A percentile compares a stretch with the other conserved stretches of the same genome.
Conservation (phyloP, 2,113 vertebrate species). For the Sander lucioperca region DNA sequence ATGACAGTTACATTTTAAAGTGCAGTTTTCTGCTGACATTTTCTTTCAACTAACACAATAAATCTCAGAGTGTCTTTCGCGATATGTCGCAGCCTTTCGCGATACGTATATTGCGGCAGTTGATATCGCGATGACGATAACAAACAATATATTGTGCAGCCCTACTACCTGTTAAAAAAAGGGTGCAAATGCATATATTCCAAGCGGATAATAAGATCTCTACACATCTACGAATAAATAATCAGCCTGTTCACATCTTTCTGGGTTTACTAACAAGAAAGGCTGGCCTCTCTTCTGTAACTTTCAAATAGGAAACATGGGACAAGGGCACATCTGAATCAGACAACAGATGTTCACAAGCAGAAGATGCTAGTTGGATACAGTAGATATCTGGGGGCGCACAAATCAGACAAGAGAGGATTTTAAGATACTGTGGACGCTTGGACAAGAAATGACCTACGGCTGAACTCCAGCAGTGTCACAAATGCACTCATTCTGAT, state of each 20-base stretch:
- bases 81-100: no score
- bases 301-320: constrained; percentile 31
- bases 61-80: no score
- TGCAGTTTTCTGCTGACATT: no score
- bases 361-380: constrained; percentile 9
- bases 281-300: constrained; percentile 13
- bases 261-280: constrained; percentile 68
- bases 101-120: no score
- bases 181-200: constrained; percentile 62
- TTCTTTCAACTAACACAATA: no score
- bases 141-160: no score
- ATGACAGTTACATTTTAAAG: no score
- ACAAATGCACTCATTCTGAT: constrained; percentile 59
- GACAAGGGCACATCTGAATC: constrained; percentile 25
- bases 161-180: background rate
- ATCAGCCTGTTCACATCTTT: constrained; percentile 60
- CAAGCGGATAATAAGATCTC: constrained; percentile 55
- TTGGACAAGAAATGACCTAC: constrained; percentile 60
- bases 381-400: constrained; percentile 17
- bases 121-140: no score
- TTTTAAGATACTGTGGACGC: constrained; percentile 22
- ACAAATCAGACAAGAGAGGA: constrained; percentile 15
- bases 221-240: constrained; percentile 73
- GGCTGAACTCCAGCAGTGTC: constrained; percentile 60
- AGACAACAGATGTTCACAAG: constrained; percentile 30